phyloP scores from a whole-genome alignment of 1,140 invertebrate species.

The Sinonovacula constricta region DNA sequence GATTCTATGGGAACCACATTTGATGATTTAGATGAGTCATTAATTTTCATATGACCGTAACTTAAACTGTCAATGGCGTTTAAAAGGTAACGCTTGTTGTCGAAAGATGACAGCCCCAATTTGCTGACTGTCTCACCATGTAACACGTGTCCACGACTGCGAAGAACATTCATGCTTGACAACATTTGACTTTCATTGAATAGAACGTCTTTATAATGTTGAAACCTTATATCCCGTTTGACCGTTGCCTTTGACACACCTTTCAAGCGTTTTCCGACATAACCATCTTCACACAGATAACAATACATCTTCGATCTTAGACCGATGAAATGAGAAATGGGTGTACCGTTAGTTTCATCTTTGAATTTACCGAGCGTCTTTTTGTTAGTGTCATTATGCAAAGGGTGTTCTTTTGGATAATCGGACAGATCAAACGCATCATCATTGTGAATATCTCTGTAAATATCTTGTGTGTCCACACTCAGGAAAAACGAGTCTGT shows the following conservation, averaged over 20 bases:
- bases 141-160: constrained; percentile 12
- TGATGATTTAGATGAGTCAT: too few species aligned
- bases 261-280: constrained; percentile 57
- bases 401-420: constrained; percentile 48
- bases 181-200: not conserved
- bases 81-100: constrained; percentile 12
- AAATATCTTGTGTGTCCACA: constrained; percentile 75
- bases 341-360: constrained; percentile 77
- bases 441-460: constrained; percentile 69
- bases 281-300: constrained; percentile 36
- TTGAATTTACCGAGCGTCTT: constrained; percentile 80
- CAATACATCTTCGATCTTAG: constrained; percentile 27
- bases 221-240: constrained; percentile 1
- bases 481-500: constrained; percentile 77
- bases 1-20: too few species aligned
- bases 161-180: not conserved
- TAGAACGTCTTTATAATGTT: constrained; percentile 21
- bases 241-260: constrained; percentile 19
- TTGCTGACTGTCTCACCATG: constrained; percentile 16
- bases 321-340: constrained; percentile 15
- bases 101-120: not conserved
- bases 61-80: constrained; percentile 9
- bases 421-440: constrained; percentile 47
- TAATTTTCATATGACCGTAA: constrained; percentile 27
- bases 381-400: constrained; percentile 71